These are phyloP conservation scores for Mobula birostris DNA, from an alignment of 2,113 vertebrate genomes.

Conservation along the genomic window DNA sequence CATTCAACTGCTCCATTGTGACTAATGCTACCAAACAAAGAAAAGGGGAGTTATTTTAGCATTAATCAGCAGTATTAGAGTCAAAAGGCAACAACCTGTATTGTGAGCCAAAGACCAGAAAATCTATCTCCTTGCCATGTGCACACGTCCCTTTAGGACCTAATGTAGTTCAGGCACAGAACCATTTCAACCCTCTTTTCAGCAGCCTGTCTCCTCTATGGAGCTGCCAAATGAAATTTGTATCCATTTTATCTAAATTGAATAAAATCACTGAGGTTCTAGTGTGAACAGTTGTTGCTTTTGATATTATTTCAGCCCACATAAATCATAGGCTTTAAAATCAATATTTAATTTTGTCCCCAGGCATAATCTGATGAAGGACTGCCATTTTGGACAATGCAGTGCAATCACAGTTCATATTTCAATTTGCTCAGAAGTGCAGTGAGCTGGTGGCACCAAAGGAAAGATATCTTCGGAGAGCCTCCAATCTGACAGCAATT, in stretches of 20 bases:
- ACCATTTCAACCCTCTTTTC: not conserved
- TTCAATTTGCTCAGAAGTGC: slow-evolving; percentile 25
- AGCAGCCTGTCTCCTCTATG: not conserved
- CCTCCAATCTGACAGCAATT: too few relatives aligned
- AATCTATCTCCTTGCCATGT: not conserved
- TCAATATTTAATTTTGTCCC: slow-evolving; percentile 31
- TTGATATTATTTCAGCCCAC: slow-evolving; percentile 18
- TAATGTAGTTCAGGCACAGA: slow-evolving; percentile 1
- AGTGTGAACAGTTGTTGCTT: not conserved
- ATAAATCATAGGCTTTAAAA: slow-evolving; percentile 35
- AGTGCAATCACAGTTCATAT: slow-evolving; percentile 9
- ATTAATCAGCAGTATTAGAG: not conserved
- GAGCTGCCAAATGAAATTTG: slow-evolving; percentile 29
- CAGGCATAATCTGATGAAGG: too few relatives aligned
- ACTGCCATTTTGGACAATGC: not conserved
- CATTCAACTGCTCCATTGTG: not conserved
- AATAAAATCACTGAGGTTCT: slow-evolving; percentile 18
- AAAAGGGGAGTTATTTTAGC: not conserved
- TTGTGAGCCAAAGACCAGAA: not conserved
- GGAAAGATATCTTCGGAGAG: not conserved
- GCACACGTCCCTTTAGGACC: not conserved
- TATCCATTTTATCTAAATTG: slow-evolving; percentile 27
- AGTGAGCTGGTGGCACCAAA: not conserved
- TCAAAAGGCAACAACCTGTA: not conserved
- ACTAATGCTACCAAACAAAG: too few relatives aligned